Conservation (phyloP, 2,797 vertebrate genomes). For the Austrolebias charrua region DNA sequence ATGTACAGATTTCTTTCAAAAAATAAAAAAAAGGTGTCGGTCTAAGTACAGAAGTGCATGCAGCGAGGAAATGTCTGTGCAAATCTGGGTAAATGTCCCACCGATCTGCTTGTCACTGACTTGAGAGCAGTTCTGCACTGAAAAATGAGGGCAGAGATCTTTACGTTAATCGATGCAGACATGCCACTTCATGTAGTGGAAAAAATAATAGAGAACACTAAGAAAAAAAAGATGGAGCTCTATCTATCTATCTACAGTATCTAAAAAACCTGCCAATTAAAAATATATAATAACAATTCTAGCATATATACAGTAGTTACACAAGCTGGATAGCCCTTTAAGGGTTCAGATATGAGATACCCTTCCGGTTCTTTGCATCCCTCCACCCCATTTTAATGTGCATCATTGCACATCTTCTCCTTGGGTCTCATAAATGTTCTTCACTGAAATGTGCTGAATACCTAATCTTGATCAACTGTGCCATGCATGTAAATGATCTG, state of each 20-base stretch:
- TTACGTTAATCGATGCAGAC: constrained; percentile 53
- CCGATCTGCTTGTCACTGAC: constrained; percentile 55
- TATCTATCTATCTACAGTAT: not conserved
- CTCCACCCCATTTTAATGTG: constrained; percentile 12
- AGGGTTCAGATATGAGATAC: constrained; percentile 30
- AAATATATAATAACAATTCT: constrained; percentile 1
- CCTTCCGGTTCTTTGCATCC: constrained; percentile 26
- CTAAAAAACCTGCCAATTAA: constrained; percentile 21
- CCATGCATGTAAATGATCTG: constrained; percentile 47
- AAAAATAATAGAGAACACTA: constrained; percentile 26
- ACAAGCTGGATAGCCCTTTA: constrained; percentile 16
- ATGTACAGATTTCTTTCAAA: constrained; percentile 40
- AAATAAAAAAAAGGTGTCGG: constrained; percentile 41
- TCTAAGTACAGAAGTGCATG: constrained; percentile 40
- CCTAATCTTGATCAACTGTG: constrained; percentile 45
- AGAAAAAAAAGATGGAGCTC: constrained; percentile 29
- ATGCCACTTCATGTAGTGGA: constrained; percentile 49
- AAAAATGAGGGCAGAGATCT: constrained; percentile 58
- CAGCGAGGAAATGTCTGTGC: constrained; percentile 60
- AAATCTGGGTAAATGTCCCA: constrained; percentile 46
- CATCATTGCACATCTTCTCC: constrained; percentile 11
- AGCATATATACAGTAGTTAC: constrained; percentile 6
- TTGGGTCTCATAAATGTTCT: constrained; percentile 14
- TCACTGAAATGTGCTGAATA: constrained; percentile 24
- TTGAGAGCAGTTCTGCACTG: constrained; percentile 45